Base-by-base conservation (phyloP, 2,797 vertebrate genomes). In the Sternotherus odoratus region DNA sequence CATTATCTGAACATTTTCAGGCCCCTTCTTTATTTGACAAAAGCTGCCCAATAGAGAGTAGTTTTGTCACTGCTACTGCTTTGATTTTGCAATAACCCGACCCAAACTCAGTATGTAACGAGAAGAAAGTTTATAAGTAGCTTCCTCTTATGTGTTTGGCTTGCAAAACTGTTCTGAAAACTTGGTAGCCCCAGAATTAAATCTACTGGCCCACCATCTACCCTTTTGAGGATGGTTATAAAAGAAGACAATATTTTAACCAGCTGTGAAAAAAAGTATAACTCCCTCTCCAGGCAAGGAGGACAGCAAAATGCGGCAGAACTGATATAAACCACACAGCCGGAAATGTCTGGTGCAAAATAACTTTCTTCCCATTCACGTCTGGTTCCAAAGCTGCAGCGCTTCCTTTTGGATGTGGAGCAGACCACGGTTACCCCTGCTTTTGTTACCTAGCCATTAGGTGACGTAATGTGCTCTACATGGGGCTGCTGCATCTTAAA, bases 101-200 rank as follows among this genome's bases (percentile, higher is more conserved):
- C 81, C 79, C 72, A 51, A 16, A 60, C 83, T 50, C 43, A 56
- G 60, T 0, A 2, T 36, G 57, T 5, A 81, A 3, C 49, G 43
- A 80, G 90, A 92, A 26, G 30, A 92, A 86, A 89, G 79, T 88
- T 86, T 66, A 90, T 26, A 72, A 3, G 43, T 26, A 84, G 63
- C 53, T 91, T 86, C 87, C 12, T 13, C 83, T 24, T 43, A 86
- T 3, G 5, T 79, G 33, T 77, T n/a, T 15, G 91, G 43, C 43
- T 75, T 75, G 39, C 43, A 75, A 75, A 75, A 48, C 15, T 48
- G 13, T 75, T 43, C 15, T 48, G 43, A 28, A 94, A 92, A 81
- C 6, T 1, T 78, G 17, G 53, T 77, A 87, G 19, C 1, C 33
- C 78, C 36, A 77, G 51, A 92, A 36, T 3, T 84, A 82, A 90